A percentile compares a stretch with the other conserved stretches of the same genome.
phyloP scores from a whole-genome alignment of 1,140 invertebrate genomes.

The Pomacea maculata region DNA sequence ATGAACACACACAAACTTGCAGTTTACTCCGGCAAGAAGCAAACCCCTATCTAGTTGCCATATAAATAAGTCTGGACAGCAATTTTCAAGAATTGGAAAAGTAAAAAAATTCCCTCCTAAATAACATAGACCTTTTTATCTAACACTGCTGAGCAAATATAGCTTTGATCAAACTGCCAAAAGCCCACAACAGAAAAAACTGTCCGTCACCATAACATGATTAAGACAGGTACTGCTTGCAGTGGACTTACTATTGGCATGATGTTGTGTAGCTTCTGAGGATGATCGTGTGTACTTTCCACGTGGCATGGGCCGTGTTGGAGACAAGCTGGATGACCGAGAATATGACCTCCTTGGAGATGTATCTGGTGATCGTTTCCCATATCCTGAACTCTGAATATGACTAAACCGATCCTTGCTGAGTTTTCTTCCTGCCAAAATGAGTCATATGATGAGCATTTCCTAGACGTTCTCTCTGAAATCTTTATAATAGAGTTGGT shows the following conservation, averaged over 20 bases:
- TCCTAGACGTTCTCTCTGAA: no score
- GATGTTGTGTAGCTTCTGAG: background rate
- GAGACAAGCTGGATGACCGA: constrained; percentile 2
- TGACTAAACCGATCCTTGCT: constrained; percentile 24
- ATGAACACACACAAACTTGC: constrained; percentile 1
- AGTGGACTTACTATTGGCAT: constrained; percentile 1
- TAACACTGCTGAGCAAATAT: background rate
- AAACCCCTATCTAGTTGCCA: no score
- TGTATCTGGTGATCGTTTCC: constrained; percentile 35
- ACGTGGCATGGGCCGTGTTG: background rate
- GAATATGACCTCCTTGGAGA: constrained; percentile 13
- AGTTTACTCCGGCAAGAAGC: background rate
- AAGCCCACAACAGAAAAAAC: background rate
- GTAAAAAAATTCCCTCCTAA: background rate
- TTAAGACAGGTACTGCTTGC: background rate
- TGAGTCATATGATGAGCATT: background rate
- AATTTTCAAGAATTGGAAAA: background rate
- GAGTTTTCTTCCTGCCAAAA: constrained; percentile 22
- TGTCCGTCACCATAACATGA: background rate
- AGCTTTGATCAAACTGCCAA: background rate
- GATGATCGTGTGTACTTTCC: background rate
- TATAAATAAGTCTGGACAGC: background rate
- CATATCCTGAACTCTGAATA: constrained; percentile 56
- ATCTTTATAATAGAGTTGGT: no score
- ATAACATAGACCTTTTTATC: background rate